Percentiles rank a stretch among this genome's conserved stretches.
Evolutionary conservation across 2,888 invertebrate genomes (phyloP).

Genomic region (Macroteleia sp.): DNA sequence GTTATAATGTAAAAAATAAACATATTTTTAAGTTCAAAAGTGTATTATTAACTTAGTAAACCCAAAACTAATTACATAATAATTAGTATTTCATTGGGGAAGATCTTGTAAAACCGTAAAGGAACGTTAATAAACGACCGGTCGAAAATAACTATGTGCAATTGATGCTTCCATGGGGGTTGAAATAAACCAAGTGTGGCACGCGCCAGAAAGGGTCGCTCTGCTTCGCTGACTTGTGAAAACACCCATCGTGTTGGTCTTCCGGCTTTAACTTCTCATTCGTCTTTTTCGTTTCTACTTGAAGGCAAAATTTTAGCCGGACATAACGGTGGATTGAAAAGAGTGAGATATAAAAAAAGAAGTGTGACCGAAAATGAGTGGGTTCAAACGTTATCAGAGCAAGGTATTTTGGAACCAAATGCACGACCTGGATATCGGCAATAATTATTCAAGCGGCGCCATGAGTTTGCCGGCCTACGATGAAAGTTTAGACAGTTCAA

Average conservation of each 20-base stretch:
- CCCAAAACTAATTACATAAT: constrained; percentile 7
- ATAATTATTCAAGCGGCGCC: not conserved
- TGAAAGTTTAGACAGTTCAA: constrained; percentile 48
- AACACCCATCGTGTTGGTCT: constrained; percentile 62
- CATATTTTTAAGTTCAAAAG: not conserved
- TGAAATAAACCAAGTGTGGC: constrained; percentile 71
- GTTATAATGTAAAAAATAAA: too few relatives aligned
- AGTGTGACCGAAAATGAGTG: constrained; percentile 72
- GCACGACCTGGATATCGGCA: constrained; percentile 73
- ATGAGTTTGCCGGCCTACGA: constrained; percentile 2
- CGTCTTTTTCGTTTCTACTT: too few relatives aligned
- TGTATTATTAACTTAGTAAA: too few relatives aligned
- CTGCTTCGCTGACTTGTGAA: constrained; percentile 75
- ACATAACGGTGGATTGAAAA: too few relatives aligned
- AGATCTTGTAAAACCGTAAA: not conserved
- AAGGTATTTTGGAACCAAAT: constrained; percentile 81
- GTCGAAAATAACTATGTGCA: not conserved
- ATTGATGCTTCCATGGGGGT: constrained; percentile 66
- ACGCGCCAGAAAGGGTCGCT: constrained; percentile 67
- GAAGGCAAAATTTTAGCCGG: too few relatives aligned
- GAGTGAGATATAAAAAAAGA: not conserved
- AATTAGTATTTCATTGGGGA: constrained; percentile 6
- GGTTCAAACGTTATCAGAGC: constrained; percentile 79
- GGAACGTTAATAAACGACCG: constrained; percentile 6
- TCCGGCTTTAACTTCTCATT: not conserved